Conservation (phyloP, 2,888 invertebrate genomes). For the Lutraria lutraria region DNA sequence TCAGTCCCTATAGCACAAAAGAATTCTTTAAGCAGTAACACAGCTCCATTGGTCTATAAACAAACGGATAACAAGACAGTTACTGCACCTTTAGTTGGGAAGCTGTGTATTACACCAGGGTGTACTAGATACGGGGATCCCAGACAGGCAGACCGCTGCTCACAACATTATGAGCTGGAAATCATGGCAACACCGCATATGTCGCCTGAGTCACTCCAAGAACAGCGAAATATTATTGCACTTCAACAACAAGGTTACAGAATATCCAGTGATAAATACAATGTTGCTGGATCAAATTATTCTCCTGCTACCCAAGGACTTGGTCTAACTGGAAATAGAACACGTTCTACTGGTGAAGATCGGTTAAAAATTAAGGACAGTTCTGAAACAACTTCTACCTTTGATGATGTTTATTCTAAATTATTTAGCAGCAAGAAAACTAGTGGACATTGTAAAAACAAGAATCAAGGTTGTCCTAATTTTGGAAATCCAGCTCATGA, state of each 20-base stretch:
- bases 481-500: constrained; percentile 74
- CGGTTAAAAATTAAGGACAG: not conserved
- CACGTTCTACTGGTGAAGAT: not conserved
- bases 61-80: not conserved
- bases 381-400: constrained; percentile 7
- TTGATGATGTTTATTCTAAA: constrained; percentile 65
- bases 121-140: constrained; percentile 74
- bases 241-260: constrained; percentile 11
- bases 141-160: constrained; percentile 66
- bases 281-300: constrained; percentile 1
- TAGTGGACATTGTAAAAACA: constrained; percentile 64
- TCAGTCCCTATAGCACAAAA: not conserved
- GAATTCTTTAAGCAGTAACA: not conserved
- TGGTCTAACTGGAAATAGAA: not conserved
- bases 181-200: constrained; percentile 22
- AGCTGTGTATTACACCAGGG: constrained; percentile 64
- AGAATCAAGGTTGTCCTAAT: constrained; percentile 68
- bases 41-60: not conserved
- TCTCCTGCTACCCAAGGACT: not conserved
- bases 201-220: constrained; percentile 35
- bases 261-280: constrained; percentile 10
- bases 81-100: constrained; percentile 27
- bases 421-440: constrained; percentile 57
- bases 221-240: constrained; percentile 24
- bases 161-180: constrained; percentile 63